Evolutionary conservation across 2,113 vertebrate species (phyloP), one percentile per base, ranked within the genome.

Genomic region (Lampris megalopsis): DNA sequence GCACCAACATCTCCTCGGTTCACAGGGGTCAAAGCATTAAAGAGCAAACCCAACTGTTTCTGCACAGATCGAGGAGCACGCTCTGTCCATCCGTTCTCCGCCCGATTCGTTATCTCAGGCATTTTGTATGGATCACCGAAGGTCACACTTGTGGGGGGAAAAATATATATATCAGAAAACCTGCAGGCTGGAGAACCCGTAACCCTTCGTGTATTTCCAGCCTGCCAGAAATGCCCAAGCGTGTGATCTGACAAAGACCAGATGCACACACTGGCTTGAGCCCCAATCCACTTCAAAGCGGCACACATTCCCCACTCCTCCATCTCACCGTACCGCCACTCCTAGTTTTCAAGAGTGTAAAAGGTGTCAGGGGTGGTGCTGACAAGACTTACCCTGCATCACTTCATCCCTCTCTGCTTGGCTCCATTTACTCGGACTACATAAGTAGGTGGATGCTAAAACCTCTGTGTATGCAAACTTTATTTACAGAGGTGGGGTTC

Each of bases 161-260:
- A 63, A n/a, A 71, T 71, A 73, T 85, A 63, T 35, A 71, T 71
- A 73, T 85, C 73, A 49, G 63, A 77, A 83, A 86, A 86, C 67
- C 66, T 66, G 40, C 24, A 82, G 72, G 48, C 7, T 43, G 59
- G 52, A 73, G 52, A 48, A 63, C 59, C 48, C 1, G 10, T 63
- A 57, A 84, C 71, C 73, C 81, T 81, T 41, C 73, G 58, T 24
- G 24, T 73, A 79, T 74, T 77, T 66, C 35, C 7, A 40, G 63
- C 35, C 36, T 73, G 65, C 7, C 38, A 53, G 56, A 77, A 10
- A 68, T 37, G 72, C 45, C 45, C 6, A 47, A 43, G 11, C 24
- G 24, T 35, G 62, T 11, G 8, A 36, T 11, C 64, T 24, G 72
- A 88, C 64, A 84, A 70, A 86, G 43, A 11, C 65, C 84, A 88